Percentiles rank a stretch among this genome's conserved stretches.
These are phyloP conservation scores for Gymnothorax javanicus DNA, from an alignment of 2,797 vertebrate genomes.

Conservation along the genomic window DNA sequence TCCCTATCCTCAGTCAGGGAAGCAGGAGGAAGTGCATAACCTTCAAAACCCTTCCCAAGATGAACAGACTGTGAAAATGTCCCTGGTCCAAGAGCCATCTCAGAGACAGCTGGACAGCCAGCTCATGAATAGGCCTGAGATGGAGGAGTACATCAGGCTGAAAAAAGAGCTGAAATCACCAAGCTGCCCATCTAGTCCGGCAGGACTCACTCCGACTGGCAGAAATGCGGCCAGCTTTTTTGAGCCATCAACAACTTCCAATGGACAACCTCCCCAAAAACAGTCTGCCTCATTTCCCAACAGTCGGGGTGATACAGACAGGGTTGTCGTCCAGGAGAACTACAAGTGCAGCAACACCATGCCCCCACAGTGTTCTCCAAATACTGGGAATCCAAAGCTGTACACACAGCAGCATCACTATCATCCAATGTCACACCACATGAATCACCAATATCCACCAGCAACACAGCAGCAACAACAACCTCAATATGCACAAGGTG, in stretches of 20 bases:
- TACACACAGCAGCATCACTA: slow-evolving; percentile 73
- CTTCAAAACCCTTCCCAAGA: slow-evolving; percentile 56
- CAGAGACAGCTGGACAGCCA: slow-evolving; percentile 41
- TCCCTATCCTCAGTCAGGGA: slow-evolving; percentile 69
- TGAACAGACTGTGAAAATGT: slow-evolving; percentile 65
- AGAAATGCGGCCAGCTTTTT: slow-evolving; percentile 60
- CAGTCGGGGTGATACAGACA: slow-evolving; percentile 64
- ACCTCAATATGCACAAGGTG: slow-evolving; percentile 69
- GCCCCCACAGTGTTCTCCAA: slow-evolving; percentile 72
- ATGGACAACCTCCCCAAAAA: slow-evolving; percentile 63
- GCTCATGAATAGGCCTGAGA: slow-evolving; percentile 39
- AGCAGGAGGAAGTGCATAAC: slow-evolving; percentile 67
- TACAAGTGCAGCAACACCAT: slow-evolving; percentile 59
- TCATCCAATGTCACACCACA: slow-evolving; percentile 63
- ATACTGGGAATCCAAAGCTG: slow-evolving; percentile 73
- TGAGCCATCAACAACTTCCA: slow-evolving; percentile 59
- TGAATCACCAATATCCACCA: slow-evolving; percentile 53
- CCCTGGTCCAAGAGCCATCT: slow-evolving; percentile 56
- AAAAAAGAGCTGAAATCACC: slow-evolving; percentile 42
- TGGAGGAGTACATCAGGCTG: slow-evolving; percentile 43
- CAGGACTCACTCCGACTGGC: slow-evolving; percentile 55
- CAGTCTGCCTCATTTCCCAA: slow-evolving; percentile 58
- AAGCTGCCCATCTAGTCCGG: slow-evolving; percentile 43
- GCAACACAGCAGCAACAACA: slow-evolving; percentile 59
- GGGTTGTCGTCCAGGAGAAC: slow-evolving; percentile 22